phyloP scores from a whole-genome alignment of 2,113 vertebrate genomes.

The Dendrocopos noguchii region DNA sequence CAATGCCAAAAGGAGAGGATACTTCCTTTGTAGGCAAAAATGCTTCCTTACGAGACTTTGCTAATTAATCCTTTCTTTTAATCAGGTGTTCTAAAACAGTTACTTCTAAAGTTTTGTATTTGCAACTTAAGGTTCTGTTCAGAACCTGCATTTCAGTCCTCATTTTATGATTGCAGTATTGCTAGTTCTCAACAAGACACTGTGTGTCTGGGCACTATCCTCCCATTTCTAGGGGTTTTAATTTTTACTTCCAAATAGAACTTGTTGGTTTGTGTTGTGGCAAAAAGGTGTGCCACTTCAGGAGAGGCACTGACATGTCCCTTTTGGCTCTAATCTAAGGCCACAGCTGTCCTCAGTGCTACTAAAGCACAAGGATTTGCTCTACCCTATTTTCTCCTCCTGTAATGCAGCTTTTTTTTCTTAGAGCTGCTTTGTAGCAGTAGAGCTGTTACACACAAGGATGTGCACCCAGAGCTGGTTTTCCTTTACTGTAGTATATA shows the following conservation, averaged over 20 bases:
- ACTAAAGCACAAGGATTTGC: rapidly evolving
- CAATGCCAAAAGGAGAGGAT: background rate
- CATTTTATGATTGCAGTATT: background rate
- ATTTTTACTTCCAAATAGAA: background rate
- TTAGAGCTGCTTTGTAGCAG: background rate
- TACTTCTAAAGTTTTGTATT: background rate
- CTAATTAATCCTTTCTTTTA: background rate
- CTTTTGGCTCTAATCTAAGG: too few relatives aligned
- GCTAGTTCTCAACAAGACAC: background rate
- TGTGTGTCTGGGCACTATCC: background rate
- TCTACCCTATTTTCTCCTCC: rapidly evolving
- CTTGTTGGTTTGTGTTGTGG: background rate
- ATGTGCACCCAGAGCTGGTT: background rate
- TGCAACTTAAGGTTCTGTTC: background rate
- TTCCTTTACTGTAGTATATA: background rate
- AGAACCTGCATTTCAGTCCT: background rate
- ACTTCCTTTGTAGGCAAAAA: background rate
- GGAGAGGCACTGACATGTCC: background rate
- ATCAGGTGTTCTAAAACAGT: background rate
- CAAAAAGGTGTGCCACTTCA: background rate
- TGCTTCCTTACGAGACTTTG: background rate
- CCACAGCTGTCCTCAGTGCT: background rate
- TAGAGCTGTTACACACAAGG: background rate
- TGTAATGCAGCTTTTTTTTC: too few relatives aligned
- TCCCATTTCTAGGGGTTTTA: background rate